These are phyloP conservation scores for Leucania comma DNA, from an alignment of 2,888 invertebrate species.

Conservation along the genomic window DNA sequence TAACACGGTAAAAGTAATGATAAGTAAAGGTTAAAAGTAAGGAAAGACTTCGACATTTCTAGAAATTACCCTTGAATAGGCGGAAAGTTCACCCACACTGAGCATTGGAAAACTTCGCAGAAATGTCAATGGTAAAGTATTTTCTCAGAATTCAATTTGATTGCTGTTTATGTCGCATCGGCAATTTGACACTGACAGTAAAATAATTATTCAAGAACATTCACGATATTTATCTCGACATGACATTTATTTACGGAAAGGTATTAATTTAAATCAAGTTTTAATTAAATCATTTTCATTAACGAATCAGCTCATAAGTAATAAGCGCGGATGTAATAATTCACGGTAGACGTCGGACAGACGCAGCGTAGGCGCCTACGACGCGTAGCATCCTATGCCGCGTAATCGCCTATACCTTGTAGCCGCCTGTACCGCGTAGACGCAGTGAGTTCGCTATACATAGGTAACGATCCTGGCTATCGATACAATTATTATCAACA, in stretches of 20 bases:
- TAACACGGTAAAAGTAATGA: conserved; percentile 16
- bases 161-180: neutral
- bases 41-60: conserved; percentile 27
- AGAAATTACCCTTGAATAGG: conserved; percentile 32
- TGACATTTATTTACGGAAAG: neutral
- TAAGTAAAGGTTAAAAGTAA: neutral
- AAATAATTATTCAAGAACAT: neutral
- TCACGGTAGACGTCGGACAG: too few relatives aligned
- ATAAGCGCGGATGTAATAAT: too few relatives aligned
- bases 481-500: neutral
- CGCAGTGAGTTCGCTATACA: neutral
- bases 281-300: neutral
- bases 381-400: neutral
- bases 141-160: conserved; percentile 10
- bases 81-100: conserved; percentile 21
- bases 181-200: conserved; percentile 7
- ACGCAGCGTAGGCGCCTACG: neutral
- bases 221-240: neutral
- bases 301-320: neutral
- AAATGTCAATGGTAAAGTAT: conserved; percentile 17
- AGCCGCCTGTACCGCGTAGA: neutral
- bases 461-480: neutral
- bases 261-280: neutral
- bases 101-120: neutral
- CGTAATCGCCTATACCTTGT: neutral